These are phyloP conservation scores for Alitta virens DNA, from an alignment of 2,888 invertebrate species.

Conservation along the genomic window DNA sequence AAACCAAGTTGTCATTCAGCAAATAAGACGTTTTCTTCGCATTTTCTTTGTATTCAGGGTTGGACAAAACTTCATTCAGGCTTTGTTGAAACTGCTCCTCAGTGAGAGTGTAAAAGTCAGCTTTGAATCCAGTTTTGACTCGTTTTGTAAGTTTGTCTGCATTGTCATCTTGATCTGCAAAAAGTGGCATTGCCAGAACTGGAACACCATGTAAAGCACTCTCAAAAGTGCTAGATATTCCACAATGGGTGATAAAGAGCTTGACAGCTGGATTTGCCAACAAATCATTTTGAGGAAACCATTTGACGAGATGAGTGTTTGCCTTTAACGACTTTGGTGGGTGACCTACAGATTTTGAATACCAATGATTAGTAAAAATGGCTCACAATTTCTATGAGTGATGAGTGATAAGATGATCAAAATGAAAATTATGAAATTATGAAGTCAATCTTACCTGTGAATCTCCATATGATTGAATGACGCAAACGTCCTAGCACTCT, in stretches of 20 bases:
- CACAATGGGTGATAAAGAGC: constrained; percentile 17
- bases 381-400: no score
- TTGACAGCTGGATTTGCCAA: constrained; percentile 6
- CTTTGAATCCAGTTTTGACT: not conserved
- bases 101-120: not conserved
- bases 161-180: constrained; percentile 8
- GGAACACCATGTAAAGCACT: constrained; percentile 6
- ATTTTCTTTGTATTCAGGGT: not conserved
- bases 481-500: constrained; percentile 1
- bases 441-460: not conserved
- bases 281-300: constrained; percentile 15
- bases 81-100: not conserved
- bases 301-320: constrained; percentile 8
- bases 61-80: constrained; percentile 2
- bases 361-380: no score
- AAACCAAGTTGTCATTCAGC: not conserved
- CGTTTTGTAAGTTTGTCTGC: constrained; percentile 4
- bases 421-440: no score
- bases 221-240: constrained; percentile 12
- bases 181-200: constrained; percentile 11
- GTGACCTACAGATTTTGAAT: no score
- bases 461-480: constrained; percentile 12
- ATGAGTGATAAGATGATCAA: no score
- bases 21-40: constrained; percentile 6
- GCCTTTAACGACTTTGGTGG: not conserved